Base-by-base conservation (phyloP, 2,113 vertebrate genomes). In the Ifrita kowaldi region DNA sequence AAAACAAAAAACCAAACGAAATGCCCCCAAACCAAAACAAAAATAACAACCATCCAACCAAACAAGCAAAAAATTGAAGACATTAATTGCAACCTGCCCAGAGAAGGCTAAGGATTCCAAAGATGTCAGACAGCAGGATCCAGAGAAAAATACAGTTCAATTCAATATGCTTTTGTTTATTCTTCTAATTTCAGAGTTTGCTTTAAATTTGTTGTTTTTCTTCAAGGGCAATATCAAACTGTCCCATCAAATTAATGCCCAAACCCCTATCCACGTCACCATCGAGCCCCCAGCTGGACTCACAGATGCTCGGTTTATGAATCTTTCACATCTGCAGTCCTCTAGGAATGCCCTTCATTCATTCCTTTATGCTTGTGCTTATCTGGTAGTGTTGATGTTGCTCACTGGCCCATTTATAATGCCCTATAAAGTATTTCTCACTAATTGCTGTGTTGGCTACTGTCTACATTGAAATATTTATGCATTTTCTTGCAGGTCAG, bases 281-380 rank as follows among this genome's bases (percentile, higher is more conserved):
- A 7, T 52, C 1, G 0, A 84, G 73, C 69, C 81, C 80, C 70
- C 89, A 87, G 84, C 91, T 95, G 93, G 91, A 95, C 70, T 89
- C 33, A 7, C 91, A 96, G 91, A 95, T 97, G 94, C 69, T 91
- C 30, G 4, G n/a, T 75, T 91, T 87, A 79, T 81, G 67, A 85
- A 95, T 95, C 80, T 95, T 90, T 95, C 74, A 82, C 84, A 78
- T 96, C 71, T 96, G 69, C 64, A 81, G 76, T 93, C 70, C 90
- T 91, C 70, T 74, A 91, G 90, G 84, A 95, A 85, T 94, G 94
- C 53, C 93, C 87, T 95, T 95, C 88, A 76, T 91, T 91, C 2
- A 49, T 82, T 91, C 67, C 53, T 92, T 89, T 91, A 65, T 56
- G 56, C 53, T 68, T 84, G 32, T 80, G 74, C 62, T 84, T 95